phyloP scores from a whole-genome alignment of 2,888 invertebrate genomes.

The Elegia similella region DNA sequence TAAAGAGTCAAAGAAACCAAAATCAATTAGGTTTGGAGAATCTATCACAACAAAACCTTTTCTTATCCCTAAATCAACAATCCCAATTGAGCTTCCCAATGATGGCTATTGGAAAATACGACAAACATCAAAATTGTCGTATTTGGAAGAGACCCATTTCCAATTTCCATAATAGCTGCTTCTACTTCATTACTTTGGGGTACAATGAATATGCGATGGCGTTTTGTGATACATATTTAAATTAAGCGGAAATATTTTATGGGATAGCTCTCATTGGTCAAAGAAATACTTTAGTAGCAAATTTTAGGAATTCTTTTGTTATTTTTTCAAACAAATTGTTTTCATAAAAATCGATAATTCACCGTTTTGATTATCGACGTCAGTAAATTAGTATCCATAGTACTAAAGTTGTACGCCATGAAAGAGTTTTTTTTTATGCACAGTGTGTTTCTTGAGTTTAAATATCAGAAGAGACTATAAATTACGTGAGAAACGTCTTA shows the following conservation, averaged over 20 bases:
- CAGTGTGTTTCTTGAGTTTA: no score
- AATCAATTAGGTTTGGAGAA: constrained; percentile 15
- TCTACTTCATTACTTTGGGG: constrained; percentile 54
- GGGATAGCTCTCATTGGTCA: no score
- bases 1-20: constrained; percentile 3
- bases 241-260: no score
- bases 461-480: no score
- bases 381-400: no score
- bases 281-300: no score
- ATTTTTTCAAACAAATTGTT: no score
- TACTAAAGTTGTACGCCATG: no score
- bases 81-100: constrained; percentile 22
- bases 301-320: background rate
- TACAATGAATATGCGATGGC: constrained; percentile 24
- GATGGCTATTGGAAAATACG: constrained; percentile 42
- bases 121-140: constrained; percentile 55
- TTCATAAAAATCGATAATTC: no score
- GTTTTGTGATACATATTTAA: background rate
- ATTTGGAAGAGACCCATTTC: constrained; percentile 53
- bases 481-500: no score
- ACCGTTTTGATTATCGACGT: no score
- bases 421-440: no score
- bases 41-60: constrained; percentile 10
- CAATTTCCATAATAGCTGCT: constrained; percentile 65
- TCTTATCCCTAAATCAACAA: constrained; percentile 26